Base-by-base conservation (phyloP, 2,888 invertebrate genomes). In the Phorcus lineatus region DNA sequence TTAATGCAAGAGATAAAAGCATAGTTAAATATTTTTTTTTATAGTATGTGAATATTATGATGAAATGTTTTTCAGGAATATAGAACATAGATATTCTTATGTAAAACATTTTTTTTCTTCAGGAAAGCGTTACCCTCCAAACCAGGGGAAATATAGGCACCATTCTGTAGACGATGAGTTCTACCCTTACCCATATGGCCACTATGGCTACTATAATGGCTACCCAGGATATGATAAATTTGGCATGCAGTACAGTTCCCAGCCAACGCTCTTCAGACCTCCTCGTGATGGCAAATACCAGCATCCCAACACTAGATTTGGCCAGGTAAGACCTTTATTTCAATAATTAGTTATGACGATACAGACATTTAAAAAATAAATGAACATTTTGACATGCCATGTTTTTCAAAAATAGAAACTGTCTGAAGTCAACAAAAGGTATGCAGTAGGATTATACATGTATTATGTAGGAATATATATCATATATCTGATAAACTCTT, bases 131-230 rank as follows among this genome's bases (percentile, higher is more conserved):
- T 89, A 88, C 81, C 86, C 87, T 52, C 83, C 85, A 9, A 84
- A 86, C 54, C 82, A 84, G 31, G 83, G 85, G 79, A 90, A 90
- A 79, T 89, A 87, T 81, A 86, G 91, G 17, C 91, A 91, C 80
- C 91, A 92, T 84, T 91, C 92, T 28, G 90, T 90, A 66, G 91
- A 92, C 80, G 92, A 91, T 79, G 92, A 92, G 80, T 90, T 89
- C 81, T 89, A 87, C 80, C 83, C 82, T 9, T 86, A 86, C 78
- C 82, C 86, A 24, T 88, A 88, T 79, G 84, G 82, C 11, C 84
- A 85, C 79, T 78, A 78, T 3, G 83, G 81, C 57, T 86, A 87
- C 82, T 84, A 84, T 53, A 82, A 83, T 80, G 85, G 86, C 78
- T 80, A 79, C 75, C 19, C 62, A 28, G 82, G 80, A 79, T 88